Evolutionary conservation across 1,140 invertebrate species (phyloP).

Genomic region (Saccostrea glomerata): DNA sequence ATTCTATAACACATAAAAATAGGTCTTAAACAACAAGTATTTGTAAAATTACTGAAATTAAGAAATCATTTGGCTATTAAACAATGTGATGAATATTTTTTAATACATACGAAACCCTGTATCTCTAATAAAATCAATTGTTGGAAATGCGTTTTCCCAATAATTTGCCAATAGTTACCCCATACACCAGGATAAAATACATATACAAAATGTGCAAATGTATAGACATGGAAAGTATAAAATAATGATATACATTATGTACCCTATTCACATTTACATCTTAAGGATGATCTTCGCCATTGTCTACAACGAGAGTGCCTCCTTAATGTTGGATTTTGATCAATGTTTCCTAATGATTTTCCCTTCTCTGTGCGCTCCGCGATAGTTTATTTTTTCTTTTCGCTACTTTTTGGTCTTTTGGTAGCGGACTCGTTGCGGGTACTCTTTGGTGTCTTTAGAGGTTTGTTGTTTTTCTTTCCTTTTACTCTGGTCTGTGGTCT

Average conservation of each 20-base stretch:
- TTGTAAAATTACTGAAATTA: neutral
- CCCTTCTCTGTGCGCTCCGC: too few species aligned
- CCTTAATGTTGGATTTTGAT: too few species aligned
- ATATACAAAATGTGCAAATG: neutral
- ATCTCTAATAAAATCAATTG: neutral
- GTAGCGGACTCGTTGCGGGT: neutral
- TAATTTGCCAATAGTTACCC: neutral
- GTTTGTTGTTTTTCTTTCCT: slow-evolving; percentile 31
- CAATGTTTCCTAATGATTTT: too few species aligned
- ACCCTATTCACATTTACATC: too few species aligned
- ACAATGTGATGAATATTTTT: neutral
- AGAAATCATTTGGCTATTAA: neutral
- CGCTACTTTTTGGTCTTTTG: slow-evolving; percentile 5
- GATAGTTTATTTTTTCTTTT: neutral
- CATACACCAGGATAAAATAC: neutral
- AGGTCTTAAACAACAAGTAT: neutral
- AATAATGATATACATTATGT: too few species aligned
- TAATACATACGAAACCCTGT: neutral
- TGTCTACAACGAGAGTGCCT: too few species aligned
- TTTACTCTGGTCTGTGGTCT: slow-evolving; percentile 8
- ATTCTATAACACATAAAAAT: slow-evolving; percentile 11
- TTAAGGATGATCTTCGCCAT: too few species aligned
- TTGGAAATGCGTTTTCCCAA: neutral
- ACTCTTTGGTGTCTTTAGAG: neutral
- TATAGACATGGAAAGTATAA: neutral